Evolutionary conservation across 2,888 invertebrate species (phyloP).

Genomic region (Psococerastis gibbosa): DNA sequence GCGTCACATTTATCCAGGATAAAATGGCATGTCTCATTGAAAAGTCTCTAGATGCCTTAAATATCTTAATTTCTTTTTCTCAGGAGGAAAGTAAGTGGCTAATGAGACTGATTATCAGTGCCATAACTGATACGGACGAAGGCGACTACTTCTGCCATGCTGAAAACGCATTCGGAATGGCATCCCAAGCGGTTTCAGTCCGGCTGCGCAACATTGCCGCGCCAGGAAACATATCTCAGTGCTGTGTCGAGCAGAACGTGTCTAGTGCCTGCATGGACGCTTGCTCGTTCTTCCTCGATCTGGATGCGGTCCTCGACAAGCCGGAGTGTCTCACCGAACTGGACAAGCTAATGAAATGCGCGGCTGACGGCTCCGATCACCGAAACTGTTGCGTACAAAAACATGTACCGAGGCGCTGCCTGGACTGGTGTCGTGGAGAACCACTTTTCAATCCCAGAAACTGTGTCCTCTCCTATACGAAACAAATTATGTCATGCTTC

Average conservation of each 20-base stretch:
- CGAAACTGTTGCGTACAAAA: constrained; percentile 62
- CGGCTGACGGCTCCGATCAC: constrained; percentile 58
- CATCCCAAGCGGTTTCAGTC: constrained; percentile 52
- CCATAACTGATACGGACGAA: constrained; percentile 46
- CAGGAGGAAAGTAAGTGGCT: constrained; percentile 47
- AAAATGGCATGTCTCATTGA: too few relatives aligned
- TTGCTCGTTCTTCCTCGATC: constrained; percentile 65
- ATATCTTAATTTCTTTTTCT: constrained; percentile 11
- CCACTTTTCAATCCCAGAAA: constrained; percentile 40
- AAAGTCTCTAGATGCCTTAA: too few relatives aligned
- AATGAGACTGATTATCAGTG: constrained; percentile 55
- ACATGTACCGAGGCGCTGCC: constrained; percentile 59
- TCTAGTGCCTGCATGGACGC: constrained; percentile 60
- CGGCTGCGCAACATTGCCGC: constrained; percentile 41
- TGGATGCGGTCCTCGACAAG: constrained; percentile 61
- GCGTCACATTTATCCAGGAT: too few relatives aligned
- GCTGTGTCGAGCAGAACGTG: constrained; percentile 65
- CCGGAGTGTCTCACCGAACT: constrained; percentile 67
- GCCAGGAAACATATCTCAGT: constrained; percentile 54
- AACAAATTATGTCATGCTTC: constrained; percentile 62
- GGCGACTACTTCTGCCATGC: constrained; percentile 74
- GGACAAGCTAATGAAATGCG: constrained; percentile 71
- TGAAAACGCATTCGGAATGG: constrained; percentile 60
- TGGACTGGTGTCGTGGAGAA: constrained; percentile 71
- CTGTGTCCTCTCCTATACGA: constrained; percentile 54